Conservation (phyloP, 2,888 invertebrate species). For the Ophion ventricosus region DNA sequence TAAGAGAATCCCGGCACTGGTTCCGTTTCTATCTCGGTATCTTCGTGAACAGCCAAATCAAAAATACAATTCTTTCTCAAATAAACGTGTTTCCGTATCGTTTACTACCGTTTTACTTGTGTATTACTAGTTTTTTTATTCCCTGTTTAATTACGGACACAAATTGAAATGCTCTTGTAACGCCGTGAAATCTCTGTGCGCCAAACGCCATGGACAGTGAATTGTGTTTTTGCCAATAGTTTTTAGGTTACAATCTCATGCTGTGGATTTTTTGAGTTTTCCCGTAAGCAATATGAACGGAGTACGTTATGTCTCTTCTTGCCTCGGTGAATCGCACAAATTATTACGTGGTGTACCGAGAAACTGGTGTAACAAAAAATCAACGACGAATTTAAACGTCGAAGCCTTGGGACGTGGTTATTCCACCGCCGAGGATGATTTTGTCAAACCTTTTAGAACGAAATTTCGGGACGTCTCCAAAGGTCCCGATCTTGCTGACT, state of each 20-base stretch:
- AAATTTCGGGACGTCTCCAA: constrained; percentile 57
- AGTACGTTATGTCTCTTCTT: constrained; percentile 45
- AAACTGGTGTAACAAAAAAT: constrained; percentile 22
- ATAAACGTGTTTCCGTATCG: neutral
- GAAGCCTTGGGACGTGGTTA: neutral
- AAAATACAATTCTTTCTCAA: neutral
- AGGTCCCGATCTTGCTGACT: constrained; percentile 73
- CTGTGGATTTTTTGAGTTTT: neutral
- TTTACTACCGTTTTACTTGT: neutral
- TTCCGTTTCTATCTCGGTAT: neutral
- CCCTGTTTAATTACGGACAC: neutral
- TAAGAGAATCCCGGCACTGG: no score
- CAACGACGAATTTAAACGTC: neutral
- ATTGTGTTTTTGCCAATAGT: neutral
- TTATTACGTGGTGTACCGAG: constrained; percentile 42
- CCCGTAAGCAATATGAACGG: constrained; percentile 50
- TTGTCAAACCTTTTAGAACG: neutral
- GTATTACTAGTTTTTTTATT: neutral
- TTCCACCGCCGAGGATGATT: neutral
- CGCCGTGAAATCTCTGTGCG: neutral
- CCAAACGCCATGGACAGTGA: neutral
- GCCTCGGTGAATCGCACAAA: constrained; percentile 39
- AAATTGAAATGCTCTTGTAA: neutral
- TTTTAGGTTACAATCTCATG: constrained; percentile 40
- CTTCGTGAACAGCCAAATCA: neutral